These are phyloP conservation scores for Apistogramma diplotaenia DNA, from an alignment of 2,113 vertebrate genomes.

Conservation along the genomic window DNA sequence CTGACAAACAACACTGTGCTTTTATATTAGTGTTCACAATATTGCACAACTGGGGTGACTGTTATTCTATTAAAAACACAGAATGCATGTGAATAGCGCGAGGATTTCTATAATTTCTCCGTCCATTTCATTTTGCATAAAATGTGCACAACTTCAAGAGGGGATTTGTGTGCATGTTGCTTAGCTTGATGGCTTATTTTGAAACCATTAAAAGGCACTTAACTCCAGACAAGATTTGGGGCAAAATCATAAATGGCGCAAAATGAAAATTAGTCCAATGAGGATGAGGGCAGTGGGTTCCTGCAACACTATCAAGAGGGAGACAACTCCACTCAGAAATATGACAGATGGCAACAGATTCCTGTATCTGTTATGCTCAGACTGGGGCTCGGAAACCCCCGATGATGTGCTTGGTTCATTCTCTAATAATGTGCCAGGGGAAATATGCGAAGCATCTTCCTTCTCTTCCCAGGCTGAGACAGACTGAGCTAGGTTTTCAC, in stretches of 20 bases:
- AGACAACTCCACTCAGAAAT: constrained; percentile 60
- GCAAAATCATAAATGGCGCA: constrained; percentile 48
- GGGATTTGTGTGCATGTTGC: not conserved
- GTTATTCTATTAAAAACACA: not conserved
- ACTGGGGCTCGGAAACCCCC: constrained; percentile 2
- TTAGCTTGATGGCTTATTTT: constrained; percentile 31
- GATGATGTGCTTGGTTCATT: not conserved
- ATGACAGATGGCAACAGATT: constrained; percentile 52
- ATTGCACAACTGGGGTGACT: not conserved
- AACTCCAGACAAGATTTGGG: not conserved
- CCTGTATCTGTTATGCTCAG: constrained; percentile 15
- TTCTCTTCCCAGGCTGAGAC: constrained; percentile 10
- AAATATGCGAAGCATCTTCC: constrained; percentile 9
- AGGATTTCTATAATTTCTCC: not conserved
- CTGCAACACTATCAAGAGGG: constrained; percentile 56
- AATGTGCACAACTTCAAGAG: not conserved
- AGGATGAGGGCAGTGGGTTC: constrained; percentile 61
- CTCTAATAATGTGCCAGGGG: constrained; percentile 26
- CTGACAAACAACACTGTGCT: constrained; percentile 3
- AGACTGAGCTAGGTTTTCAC: not conserved
- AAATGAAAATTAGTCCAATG: constrained; percentile 60
- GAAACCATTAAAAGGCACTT: constrained; percentile 68
- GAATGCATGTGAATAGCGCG: not conserved
- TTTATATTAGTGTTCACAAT: not conserved
- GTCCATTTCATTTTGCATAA: not conserved